phyloP scores from a whole-genome alignment of 2,888 invertebrate species.

The Bombylius discolor region DNA sequence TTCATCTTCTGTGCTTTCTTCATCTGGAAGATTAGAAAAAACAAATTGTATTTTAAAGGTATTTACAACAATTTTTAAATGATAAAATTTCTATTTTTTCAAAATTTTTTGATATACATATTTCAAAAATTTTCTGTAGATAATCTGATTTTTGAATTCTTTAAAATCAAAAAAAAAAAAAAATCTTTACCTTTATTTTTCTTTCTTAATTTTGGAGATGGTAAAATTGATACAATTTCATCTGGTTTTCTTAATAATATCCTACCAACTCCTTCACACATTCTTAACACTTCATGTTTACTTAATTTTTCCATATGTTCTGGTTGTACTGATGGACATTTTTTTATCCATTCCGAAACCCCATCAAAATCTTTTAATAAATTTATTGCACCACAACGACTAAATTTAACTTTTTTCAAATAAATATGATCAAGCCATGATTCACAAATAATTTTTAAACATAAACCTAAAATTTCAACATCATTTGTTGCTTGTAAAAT shows the following conservation, averaged over 20 bases:
- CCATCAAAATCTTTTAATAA: conserved; percentile 70
- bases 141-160: too few species aligned
- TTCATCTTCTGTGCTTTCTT: conserved; percentile 33
- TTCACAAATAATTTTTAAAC: conserved; percentile 70
- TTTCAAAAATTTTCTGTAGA: too few species aligned
- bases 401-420: conserved; percentile 67
- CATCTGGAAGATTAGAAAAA: background rate
- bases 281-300: conserved; percentile 41
- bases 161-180: background rate
- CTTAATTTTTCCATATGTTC: conserved; percentile 36
- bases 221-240: conserved; percentile 65
- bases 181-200: conserved; percentile 16
- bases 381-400: conserved; percentile 64
- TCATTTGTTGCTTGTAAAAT: conserved; percentile 66
- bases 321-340: conserved; percentile 43
- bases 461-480: conserved; percentile 58
- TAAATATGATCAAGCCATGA: conserved; percentile 81
- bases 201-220: conserved; percentile 30
- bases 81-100: too few species aligned
- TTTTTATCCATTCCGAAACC: conserved; percentile 61
- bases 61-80: background rate
- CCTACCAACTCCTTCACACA: conserved; percentile 77
- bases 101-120: too few species aligned
- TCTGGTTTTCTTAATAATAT: conserved; percentile 67
- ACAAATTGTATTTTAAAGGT: too few species aligned